A percentile compares a stretch with the other conserved stretches of the same genome.
These are phyloP conservation scores for Diploscapter pachys DNA, from an alignment of 1,140 invertebrate species.

Conservation along the genomic window DNA sequence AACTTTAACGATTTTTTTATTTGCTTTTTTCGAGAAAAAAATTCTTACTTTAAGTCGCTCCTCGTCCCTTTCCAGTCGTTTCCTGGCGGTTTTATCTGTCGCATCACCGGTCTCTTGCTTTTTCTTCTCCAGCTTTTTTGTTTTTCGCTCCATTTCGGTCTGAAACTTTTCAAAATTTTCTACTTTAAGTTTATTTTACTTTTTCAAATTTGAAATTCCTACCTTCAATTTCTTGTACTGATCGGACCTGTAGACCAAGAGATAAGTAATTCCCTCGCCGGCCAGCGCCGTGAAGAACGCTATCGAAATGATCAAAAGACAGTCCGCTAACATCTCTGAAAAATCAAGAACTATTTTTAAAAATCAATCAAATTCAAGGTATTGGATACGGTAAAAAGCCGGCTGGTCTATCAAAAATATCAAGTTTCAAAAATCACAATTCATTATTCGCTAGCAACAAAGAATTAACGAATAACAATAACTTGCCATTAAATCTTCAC, in stretches of 20 bases:
- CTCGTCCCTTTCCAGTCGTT: conserved; percentile 84
- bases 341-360: neutral
- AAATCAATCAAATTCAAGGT: neutral
- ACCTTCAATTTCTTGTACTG: conserved; percentile 84
- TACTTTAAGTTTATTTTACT: conserved; percentile 91
- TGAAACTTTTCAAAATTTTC: conserved; percentile 65
- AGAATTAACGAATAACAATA: neutral
- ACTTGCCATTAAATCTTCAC: too few species aligned
- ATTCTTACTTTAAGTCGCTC: conserved; percentile 76
- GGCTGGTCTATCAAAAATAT: neutral
- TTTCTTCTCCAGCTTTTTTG: conserved; percentile 76
- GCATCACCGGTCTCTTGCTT: conserved; percentile 72
- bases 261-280: conserved; percentile 95
- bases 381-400: neutral
- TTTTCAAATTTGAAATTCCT: conserved; percentile 82
- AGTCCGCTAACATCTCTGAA: conserved; percentile 78
- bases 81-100: conserved; percentile 85
- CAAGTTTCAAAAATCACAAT: conserved; percentile 12
- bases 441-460: conserved; percentile 13
- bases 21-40: neutral
- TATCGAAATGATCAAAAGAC: conserved; percentile 89
- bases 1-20: too few species aligned
- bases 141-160: conserved; percentile 56
- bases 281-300: conserved; percentile 91
- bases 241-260: conserved; percentile 94